phyloP scores from a whole-genome alignment of 2,888 invertebrate species.

The Callyntrura guangdongensis region DNA sequence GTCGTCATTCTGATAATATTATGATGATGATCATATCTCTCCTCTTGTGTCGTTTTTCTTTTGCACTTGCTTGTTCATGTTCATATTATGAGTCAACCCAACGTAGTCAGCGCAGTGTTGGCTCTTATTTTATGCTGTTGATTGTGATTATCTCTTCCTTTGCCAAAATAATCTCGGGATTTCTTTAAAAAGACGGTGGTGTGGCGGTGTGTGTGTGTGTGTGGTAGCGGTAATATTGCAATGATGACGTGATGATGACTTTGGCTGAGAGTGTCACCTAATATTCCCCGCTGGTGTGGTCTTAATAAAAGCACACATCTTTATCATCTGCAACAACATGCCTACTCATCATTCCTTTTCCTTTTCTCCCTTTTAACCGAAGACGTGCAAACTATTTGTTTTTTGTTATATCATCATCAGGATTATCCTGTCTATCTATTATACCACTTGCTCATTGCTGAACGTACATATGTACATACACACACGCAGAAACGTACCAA shows the following conservation, averaged over 20 bases:
- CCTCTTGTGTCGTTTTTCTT: background rate
- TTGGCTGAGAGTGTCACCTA: conserved; percentile 60
- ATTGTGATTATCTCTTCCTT: conserved; percentile 53
- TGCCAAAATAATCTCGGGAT: conserved; percentile 51
- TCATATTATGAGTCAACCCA: background rate
- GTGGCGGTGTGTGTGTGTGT: background rate
- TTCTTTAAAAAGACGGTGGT: conserved; percentile 6
- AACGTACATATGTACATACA: too few relatives aligned
- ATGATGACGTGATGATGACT: conserved; percentile 41
- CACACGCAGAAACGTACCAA: background rate
- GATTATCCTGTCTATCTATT: conserved; percentile 1
- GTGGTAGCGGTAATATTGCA: conserved; percentile 8
- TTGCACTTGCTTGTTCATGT: background rate
- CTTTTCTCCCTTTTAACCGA: background rate
- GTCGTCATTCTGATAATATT: background rate
- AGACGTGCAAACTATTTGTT: background rate
- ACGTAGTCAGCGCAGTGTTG: background rate
- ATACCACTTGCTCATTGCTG: too few relatives aligned
- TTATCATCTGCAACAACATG: conserved; percentile 16
- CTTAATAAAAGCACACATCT: conserved; percentile 54
- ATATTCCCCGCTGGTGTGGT: conserved; percentile 70
- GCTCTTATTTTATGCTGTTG: conserved; percentile 17
- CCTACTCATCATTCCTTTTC: conserved; percentile 9
- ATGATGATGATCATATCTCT: background rate
- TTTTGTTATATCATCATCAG: conserved; percentile 30